Evolutionary conservation across 2,113 vertebrate genomes (phyloP), one percentile per base, ranked within the genome.

Genomic region (Esox niger): DNA sequence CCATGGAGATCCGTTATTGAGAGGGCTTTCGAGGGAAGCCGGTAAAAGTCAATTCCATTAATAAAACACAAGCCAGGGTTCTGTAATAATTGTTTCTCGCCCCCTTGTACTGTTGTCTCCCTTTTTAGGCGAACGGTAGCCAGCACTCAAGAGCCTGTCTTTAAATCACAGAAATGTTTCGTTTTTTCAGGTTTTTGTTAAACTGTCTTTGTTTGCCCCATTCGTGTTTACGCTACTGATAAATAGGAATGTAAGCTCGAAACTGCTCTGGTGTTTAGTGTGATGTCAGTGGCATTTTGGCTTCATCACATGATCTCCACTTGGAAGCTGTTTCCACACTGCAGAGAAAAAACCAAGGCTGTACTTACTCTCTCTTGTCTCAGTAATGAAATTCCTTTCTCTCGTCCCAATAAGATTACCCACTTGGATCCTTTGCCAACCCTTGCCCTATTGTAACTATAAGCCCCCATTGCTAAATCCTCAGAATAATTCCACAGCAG

Each of bases 1-100:
- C 87, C 78, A 84, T 85, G 83, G 89, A 82, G 87, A 91, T 91
- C 76, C 90, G 91, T 92, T 89, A 91, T 90, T 88, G 81, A 91
- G 72, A 73, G 73, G 78, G 86, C 80, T 87, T 89, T 88, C 84
- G 81, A 74, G 87, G 67, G 83, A 86, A 80, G 86, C 83, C 75
- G 83, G 88, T 88, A 74, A 91, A 91, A 90, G 88, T 86, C 83
- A 86, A 79, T 78, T 69, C 69, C 81, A 90, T 91, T 86, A 91
- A 91, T 92, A 88, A 90, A 90, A 82, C 79, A 90, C 64, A 29
- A 66, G 75, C 71, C 83, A 84, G 82, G 89, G 83, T 89, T 88
- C 82, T 79, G 82, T 84, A 78, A 77, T 87, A 85, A 87, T 89
- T 86, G 88, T 87, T 82, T 82, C 20, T 66, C 75, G 57, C 54